Conservation (phyloP, 2,113 vertebrate genomes). For the Marcusenius ussheri region DNA sequence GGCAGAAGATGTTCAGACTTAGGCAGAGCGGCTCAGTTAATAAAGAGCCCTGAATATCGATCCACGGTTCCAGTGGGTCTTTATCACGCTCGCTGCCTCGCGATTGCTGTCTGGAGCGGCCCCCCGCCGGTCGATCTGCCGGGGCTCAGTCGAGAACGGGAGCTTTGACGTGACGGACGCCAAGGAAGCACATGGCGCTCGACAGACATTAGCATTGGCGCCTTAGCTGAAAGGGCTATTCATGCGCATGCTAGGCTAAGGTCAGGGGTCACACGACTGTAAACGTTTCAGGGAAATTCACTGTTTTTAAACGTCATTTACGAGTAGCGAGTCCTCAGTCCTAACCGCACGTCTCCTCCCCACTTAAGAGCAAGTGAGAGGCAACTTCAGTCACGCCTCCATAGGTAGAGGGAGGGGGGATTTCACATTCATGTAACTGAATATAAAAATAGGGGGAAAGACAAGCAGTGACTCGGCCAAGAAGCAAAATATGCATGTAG, state of each 20-base stretch:
- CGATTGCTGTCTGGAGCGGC: not conserved
- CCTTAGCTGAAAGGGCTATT: not conserved
- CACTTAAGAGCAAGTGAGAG: not conserved
- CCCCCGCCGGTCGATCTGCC: not conserved
- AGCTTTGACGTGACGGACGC: not conserved
- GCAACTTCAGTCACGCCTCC: not conserved
- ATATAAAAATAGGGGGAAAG: not conserved
- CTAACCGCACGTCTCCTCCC: not conserved
- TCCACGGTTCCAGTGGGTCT: not conserved
- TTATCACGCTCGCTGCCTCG: not conserved
- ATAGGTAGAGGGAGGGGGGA: not conserved
- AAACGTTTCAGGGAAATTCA: not conserved
- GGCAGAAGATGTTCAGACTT: not conserved
- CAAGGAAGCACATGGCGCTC: not conserved
- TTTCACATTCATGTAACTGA: not conserved
- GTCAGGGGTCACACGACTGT: not conserved
- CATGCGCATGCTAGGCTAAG: not conserved
- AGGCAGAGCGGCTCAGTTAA: not conserved
- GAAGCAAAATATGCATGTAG: not conserved
- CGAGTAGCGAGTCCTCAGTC: not conserved
- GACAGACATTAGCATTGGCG: not conserved
- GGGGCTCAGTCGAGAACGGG: no score
- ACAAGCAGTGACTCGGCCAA: not conserved
- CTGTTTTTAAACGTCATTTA: not conserved
- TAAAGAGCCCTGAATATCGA: conserved; percentile 12